Base-by-base conservation (phyloP, 2,113 vertebrate species). In the Telmatochromis sp. region DNA sequence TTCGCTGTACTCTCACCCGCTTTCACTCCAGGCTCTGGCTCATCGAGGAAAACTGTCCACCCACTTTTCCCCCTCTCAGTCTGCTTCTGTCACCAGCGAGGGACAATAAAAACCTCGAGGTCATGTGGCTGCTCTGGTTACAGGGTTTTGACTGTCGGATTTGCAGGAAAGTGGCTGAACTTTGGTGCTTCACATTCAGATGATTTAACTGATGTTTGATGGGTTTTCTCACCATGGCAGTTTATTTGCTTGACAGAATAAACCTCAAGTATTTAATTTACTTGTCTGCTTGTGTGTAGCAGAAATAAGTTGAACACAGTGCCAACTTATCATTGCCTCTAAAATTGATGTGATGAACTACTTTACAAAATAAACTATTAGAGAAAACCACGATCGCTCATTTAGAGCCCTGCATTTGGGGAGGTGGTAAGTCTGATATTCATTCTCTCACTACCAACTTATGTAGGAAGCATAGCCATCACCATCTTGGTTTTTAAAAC, bases 11-110 rank as follows among this genome's bases (percentile, higher is more conserved):
- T 35, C 85, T 47, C 82, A 75, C 58, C 49, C 17, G 6, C 40
- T 87, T 79, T 90, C 83, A 82, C 68, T 85, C 83, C 84, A 87
- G 81, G 55, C 80, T 88, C 87, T 88, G 81, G 87, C 83, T 86
- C 81, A 51, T 87, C n/a, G 6, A 79, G 60, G 37, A 49, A 91
- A 90, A 86, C 85, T 63, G 80, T 85, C 83, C 49, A 4, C 60
- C 91, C 51, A 80, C 80, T 47, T 75, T 28, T 49, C 75, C 57
- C 75, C 51, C 47, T 63, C 57, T 83, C 84, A 4, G 65, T 86
- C 90, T 85, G 85, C 60, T 53, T 84, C 90, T 89, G 90, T 90
- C 94, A 91, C 91, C 85, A 57, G 85, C 14, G 28, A 81, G 84
- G 75, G 88, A 87, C 88, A 79, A 88, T 89, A 85, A 90, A 84